Percentiles rank a stretch among this genome's conserved stretches.
Evolutionary conservation across 1,140 invertebrate genomes (phyloP).

Genomic region (Hyles euphorbiae): DNA sequence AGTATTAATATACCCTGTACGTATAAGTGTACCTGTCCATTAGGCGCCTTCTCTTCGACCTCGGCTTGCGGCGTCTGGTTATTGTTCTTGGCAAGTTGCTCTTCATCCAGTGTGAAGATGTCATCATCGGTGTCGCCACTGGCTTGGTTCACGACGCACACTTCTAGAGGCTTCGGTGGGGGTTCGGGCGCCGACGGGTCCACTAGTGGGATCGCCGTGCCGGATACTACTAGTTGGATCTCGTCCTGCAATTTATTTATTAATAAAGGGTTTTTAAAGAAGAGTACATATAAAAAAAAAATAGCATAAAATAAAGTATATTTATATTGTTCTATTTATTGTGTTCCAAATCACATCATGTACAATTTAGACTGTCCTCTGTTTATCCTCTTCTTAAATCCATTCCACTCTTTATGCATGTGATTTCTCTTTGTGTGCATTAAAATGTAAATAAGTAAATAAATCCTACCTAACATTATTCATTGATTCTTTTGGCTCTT

Average conservation of each 20-base stretch:
- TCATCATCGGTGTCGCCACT: conserved; percentile 46
- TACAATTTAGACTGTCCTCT: no score
- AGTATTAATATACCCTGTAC: no score
- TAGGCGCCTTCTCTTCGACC: conserved; percentile 37
- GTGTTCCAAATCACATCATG: no score
- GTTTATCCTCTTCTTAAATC: no score
- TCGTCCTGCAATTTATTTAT: conserved; percentile 79
- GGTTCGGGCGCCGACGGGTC: conserved; percentile 38
- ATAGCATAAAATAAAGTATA: no score
- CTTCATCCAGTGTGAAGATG: conserved; percentile 60
- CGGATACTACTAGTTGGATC: conserved; percentile 84
- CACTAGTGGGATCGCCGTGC: conserved; percentile 44
- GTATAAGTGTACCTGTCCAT: conserved; percentile 33
- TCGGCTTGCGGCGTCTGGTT: conserved; percentile 14
- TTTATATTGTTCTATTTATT: no score
- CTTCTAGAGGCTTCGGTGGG: neutral
- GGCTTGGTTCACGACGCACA: conserved; percentile 9
- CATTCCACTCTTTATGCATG: no score
- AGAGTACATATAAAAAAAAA: no score
- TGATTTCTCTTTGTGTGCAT: no score
- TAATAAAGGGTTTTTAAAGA: neutral
- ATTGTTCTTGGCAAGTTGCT: conserved; percentile 40
- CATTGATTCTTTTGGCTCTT: no score
- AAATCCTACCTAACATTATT: no score
- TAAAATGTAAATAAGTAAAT: no score